phyloP scores from a whole-genome alignment of 2,113 vertebrate species.

The Chroicocephalus ridibundus region DNA sequence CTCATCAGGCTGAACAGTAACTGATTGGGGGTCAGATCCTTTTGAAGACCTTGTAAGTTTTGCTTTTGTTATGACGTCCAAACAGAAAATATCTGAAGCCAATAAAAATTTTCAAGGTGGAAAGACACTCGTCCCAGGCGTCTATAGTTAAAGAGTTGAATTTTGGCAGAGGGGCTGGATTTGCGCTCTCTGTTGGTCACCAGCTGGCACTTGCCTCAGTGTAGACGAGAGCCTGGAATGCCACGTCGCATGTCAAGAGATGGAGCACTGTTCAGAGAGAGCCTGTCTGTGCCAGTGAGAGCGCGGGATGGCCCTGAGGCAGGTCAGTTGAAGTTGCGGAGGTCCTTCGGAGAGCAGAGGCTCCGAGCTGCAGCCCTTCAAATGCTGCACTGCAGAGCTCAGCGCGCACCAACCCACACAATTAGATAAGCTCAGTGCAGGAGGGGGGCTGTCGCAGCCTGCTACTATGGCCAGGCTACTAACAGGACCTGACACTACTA shows the following conservation, averaged over 20 bases:
- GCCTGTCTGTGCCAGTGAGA: background rate
- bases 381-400: background rate
- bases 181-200: background rate
- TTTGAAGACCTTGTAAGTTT: background rate
- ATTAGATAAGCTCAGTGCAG: background rate
- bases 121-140: background rate
- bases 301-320: background rate
- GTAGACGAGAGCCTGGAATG: background rate
- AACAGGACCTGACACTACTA: background rate
- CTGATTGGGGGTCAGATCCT: background rate
- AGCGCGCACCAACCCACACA: accelerated
- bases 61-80: background rate
- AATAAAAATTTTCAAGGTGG: background rate
- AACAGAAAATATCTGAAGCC: background rate
- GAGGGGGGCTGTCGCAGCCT: background rate
- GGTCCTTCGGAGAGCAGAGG: background rate
- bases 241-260: background rate
- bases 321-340: background rate
- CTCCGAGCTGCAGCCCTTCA: background rate
- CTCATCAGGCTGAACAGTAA: background rate
- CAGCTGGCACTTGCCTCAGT: background rate
- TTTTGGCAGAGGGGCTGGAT: background rate
- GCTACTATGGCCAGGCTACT: background rate
- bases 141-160: background rate
- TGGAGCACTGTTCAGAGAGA: background rate